These are phyloP conservation scores for Sussaba pulchella DNA, from an alignment of 2,888 invertebrate species.

Conservation along the genomic window DNA sequence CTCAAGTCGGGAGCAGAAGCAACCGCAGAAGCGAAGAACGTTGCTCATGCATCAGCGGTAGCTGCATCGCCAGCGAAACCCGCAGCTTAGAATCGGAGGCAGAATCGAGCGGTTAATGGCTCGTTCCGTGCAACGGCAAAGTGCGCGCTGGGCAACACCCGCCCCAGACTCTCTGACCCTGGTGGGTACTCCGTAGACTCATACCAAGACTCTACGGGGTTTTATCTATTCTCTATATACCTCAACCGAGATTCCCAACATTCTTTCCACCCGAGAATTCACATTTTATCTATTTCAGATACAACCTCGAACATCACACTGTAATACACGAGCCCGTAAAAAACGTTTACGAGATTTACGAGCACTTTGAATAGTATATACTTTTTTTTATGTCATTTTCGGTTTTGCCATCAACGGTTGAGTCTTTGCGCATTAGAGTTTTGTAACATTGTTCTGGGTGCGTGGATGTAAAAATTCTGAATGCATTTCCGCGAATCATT, in stretches of 20 bases:
- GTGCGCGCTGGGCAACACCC: conserved; percentile 63
- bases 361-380: background rate
- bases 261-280: conserved; percentile 34
- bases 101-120: conserved; percentile 68
- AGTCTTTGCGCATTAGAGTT: conserved; percentile 8
- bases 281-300: conserved; percentile 51
- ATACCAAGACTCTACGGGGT: too few relatives aligned
- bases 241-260: conserved; percentile 39
- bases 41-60: conserved; percentile 49
- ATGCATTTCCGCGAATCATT: background rate
- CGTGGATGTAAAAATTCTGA: background rate
- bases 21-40: conserved; percentile 37
- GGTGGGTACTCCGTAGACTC: too few relatives aligned
- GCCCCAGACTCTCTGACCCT: conserved; percentile 60
- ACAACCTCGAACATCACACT: conserved; percentile 37
- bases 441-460: background rate
- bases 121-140: conserved; percentile 59
- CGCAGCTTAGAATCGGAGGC: conserved; percentile 65
- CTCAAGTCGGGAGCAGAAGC: conserved; percentile 37
- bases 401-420: background rate
- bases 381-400: background rate
- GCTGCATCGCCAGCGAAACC: background rate
- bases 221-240: conserved; percentile 49
- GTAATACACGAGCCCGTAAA: conserved; percentile 9
- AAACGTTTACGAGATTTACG: conserved; percentile 28